Conservation (phyloP, 2,113 vertebrate genomes). For the Otis tarda region DNA sequence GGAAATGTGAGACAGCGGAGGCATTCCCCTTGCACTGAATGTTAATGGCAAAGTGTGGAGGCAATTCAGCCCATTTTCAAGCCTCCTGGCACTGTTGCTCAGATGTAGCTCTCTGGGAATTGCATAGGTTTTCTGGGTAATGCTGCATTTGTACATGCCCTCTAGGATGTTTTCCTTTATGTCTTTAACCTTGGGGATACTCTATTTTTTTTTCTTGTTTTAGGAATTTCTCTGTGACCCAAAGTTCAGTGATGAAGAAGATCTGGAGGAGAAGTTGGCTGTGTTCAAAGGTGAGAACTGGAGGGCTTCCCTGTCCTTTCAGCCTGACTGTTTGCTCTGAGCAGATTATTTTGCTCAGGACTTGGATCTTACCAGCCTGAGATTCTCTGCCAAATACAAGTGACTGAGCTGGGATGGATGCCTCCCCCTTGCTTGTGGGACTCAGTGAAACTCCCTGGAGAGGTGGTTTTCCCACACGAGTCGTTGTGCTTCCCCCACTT, state of each 20-base stretch:
- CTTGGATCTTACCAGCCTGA: background rate
- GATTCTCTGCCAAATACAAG: background rate
- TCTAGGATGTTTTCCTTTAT: background rate
- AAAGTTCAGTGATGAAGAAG: constrained; percentile 93
- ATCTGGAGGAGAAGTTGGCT: constrained; percentile 88
- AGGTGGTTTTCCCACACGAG: background rate
- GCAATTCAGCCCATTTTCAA: background rate
- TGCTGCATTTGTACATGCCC: background rate
- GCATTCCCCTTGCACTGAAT: background rate
- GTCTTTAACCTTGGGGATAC: background rate
- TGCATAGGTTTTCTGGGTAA: background rate
- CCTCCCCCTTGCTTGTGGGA: background rate
- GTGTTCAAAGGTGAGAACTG: constrained; percentile 91
- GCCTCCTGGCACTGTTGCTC: background rate
- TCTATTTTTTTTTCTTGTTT: background rate
- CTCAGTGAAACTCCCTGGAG: background rate
- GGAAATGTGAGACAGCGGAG: background rate
- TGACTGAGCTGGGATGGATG: background rate
- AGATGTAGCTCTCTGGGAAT: background rate
- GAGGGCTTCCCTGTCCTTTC: background rate
- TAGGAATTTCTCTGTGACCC: constrained; percentile 95
- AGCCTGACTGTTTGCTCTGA: background rate
- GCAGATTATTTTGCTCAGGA: background rate
- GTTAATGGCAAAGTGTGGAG: background rate
- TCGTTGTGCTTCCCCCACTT: background rate